Evolutionary conservation across 2,888 invertebrate genomes (phyloP).

Genomic region (Phortica magna): DNA sequence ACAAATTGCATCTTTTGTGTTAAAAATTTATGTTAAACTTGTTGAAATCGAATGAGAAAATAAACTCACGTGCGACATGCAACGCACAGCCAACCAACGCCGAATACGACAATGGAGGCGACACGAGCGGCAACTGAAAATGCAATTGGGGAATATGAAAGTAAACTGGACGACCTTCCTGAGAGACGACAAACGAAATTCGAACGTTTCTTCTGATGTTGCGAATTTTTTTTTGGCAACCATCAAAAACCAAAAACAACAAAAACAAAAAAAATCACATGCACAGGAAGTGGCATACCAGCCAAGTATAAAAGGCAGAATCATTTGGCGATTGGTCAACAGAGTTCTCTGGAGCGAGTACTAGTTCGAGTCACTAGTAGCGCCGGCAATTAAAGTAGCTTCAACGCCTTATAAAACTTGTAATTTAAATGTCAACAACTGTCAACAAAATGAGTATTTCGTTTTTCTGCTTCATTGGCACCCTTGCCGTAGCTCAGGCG

Average conservation of each 20-base stretch:
- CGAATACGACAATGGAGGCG: slow-evolving; percentile 29
- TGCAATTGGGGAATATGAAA: slow-evolving; percentile 67
- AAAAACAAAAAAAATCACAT: slow-evolving; percentile 24
- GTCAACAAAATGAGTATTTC: not conserved
- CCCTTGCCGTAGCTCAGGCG: slow-evolving; percentile 17
- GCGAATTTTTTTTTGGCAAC: slow-evolving; percentile 46
- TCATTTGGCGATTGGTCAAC: slow-evolving; percentile 54
- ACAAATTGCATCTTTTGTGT: slow-evolving; percentile 71
- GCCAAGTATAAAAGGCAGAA: slow-evolving; percentile 72
- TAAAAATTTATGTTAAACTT: slow-evolving; percentile 71
- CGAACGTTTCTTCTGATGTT: slow-evolving; percentile 19
- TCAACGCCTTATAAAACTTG: not conserved
- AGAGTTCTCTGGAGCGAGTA: slow-evolving; percentile 76
- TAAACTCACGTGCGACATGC: slow-evolving; percentile 32
- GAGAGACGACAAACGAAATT: slow-evolving; percentile 61
- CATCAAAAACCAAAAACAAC: slow-evolving; percentile 32
- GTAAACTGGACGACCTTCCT: slow-evolving; percentile 76
- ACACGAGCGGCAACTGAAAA: not conserved
- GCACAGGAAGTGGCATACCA: not conserved
- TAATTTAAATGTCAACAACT: not conserved
- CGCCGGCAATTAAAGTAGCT: slow-evolving; percentile 55
- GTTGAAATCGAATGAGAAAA: slow-evolving; percentile 62
- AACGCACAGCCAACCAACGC: slow-evolving; percentile 18
- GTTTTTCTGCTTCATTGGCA: slow-evolving; percentile 36
- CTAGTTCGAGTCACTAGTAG: slow-evolving; percentile 76